Evolutionary conservation across 2,888 invertebrate species (phyloP).

Genomic region (Rutpela maculata): DNA sequence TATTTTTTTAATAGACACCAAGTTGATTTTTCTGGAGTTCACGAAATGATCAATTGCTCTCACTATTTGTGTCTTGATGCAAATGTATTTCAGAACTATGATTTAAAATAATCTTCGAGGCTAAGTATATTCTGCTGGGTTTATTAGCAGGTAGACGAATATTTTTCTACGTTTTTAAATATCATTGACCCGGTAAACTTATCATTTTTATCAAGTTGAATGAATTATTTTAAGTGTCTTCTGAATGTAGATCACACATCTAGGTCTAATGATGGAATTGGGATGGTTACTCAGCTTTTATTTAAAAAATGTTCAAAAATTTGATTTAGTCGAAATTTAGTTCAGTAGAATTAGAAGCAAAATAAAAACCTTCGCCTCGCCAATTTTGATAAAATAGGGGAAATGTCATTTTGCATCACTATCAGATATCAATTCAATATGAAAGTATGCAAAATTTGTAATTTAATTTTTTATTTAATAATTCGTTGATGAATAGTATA

Average conservation of each 20-base stretch:
- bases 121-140: constrained; percentile 2
- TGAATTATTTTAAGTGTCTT: background rate
- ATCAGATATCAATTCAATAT: too few species aligned
- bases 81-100: background rate
- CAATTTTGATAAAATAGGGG: too few species aligned
- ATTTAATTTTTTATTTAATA: too few species aligned
- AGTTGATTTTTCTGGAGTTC: too few species aligned
- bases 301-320: background rate
- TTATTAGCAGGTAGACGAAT: background rate
- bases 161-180: background rate
- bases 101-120: background rate
- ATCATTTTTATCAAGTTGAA: constrained; percentile 8
- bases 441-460: too few species aligned
- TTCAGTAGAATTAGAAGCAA: too few species aligned
- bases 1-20: background rate
- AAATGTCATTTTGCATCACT: too few species aligned
- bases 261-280: background rate
- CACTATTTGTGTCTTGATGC: background rate
- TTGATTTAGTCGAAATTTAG: too few species aligned
- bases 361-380: too few species aligned
- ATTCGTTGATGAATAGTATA: too few species aligned
- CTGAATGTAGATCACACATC: background rate
- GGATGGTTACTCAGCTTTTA: background rate
- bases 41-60: too few species aligned
- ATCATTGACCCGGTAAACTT: constrained; percentile 2